Evolutionary conservation across 2,888 invertebrate genomes (phyloP), one percentile per base, ranked within the genome.

Genomic region (Deroplatys truncata): DNA sequence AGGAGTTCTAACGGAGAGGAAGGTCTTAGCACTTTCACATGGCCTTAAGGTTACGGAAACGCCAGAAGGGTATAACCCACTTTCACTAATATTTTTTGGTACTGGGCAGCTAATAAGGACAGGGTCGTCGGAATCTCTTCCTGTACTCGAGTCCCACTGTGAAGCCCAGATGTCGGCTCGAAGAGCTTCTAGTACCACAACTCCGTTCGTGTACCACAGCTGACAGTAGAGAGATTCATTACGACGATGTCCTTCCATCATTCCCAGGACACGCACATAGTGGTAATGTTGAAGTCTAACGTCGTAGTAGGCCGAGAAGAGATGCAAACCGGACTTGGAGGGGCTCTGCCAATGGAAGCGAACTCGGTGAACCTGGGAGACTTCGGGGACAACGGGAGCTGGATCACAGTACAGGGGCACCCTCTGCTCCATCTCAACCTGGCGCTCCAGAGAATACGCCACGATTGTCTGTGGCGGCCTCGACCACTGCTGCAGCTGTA

Each of bases 81-180:
- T 82, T n/a, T 92, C 92, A 83, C 92, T 92, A 28, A 94, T 92
- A 56, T 94, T 92, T 89, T 93, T 93, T n/a, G 95, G 95, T 91
- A 96, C 92, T 90, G 95, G 95, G 92, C 96, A 96, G 1, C 96
- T 96, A 31, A 96, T 93, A 84, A 96, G 93, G 84, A 95, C 93
- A 1, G 96, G 96, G 89, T 95, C 95, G 92, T 93, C 94, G 10
- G 89, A 88, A 29, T 90, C 89, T 9, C 86, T 31, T 86, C 93
- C 92, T 13, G 91, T 89, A 25, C 88, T 84, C 16, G 84, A 82
- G 90, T 96, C 95, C 96, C 96, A 96, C 91, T 95, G 94, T 90
- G 95, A 94, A 93, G 95, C 94, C 96, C 96, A 96, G 91, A 96
- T 96, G 92, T 95, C 95, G 84, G 94, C 93, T 84, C 94, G 94